These are phyloP conservation scores for Zaprionus africanus DNA, from an alignment of 1,140 invertebrate genomes.

Conservation along the genomic window DNA sequence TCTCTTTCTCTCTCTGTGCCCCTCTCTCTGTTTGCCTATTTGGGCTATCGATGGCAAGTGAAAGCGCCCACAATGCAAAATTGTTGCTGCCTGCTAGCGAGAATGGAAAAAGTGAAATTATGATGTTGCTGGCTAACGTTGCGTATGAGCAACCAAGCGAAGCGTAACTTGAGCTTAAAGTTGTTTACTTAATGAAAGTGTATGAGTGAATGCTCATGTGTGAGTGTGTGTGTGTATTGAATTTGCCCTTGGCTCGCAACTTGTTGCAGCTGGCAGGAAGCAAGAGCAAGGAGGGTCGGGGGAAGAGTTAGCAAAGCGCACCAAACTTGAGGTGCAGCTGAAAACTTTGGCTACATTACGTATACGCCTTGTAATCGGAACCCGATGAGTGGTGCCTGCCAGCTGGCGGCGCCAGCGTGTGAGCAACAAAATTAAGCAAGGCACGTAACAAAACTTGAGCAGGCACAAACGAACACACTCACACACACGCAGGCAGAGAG, in stretches of 20 bases:
- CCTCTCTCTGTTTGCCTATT: not conserved
- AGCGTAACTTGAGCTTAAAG: constrained; percentile 39
- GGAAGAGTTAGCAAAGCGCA: not conserved
- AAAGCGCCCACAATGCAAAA: constrained; percentile 39
- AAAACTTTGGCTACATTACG: constrained; percentile 56
- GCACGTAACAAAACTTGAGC: constrained; percentile 71
- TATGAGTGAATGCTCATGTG: not conserved
- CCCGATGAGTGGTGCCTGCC: constrained; percentile 49
- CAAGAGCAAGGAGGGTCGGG: not conserved
- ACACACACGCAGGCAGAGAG: constrained; percentile 12
- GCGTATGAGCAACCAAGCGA: constrained; percentile 49
- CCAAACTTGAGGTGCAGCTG: constrained; percentile 32
- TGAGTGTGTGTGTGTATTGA: not conserved
- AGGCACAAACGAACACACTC: constrained; percentile 28
- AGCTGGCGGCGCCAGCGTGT: constrained; percentile 9
- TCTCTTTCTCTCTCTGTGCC: not conserved
- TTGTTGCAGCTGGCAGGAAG: constrained; percentile 59
- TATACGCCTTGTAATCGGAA: constrained; percentile 60
- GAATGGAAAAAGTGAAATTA: constrained; percentile 20
- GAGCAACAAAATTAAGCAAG: constrained; percentile 63
- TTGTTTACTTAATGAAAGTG: constrained; percentile 32
- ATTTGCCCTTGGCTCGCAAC: constrained; percentile 39
- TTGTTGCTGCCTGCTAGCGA: not conserved
- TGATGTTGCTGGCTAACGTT: constrained; percentile 36
- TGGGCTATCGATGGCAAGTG: constrained; percentile 46